Evolutionary conservation across 2,113 vertebrate species (phyloP).

Genomic region (Perca fluviatilis): DNA sequence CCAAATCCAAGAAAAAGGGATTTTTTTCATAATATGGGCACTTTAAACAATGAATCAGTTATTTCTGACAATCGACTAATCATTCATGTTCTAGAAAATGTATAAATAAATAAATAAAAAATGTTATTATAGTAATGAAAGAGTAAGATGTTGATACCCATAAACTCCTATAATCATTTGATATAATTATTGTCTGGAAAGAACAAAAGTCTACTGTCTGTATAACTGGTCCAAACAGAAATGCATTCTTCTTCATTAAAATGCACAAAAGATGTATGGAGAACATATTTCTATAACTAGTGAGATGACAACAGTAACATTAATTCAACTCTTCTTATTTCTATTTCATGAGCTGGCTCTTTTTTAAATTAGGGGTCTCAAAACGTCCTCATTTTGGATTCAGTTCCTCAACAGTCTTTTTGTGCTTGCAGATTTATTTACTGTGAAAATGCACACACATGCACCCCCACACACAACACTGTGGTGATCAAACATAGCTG

Average conservation of each 20-base stretch:
- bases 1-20: too few species aligned
- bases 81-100: neutral
- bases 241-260: neutral
- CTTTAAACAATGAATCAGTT: neutral
- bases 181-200: neutral
- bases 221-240: neutral
- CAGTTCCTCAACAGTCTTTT: neutral
- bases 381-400: neutral
- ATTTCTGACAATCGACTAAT: neutral
- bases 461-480: neutral
- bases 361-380: neutral
- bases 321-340: neutral
- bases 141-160: neutral
- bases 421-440: neutral
- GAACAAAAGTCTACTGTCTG: neutral
- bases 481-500: too few species aligned
- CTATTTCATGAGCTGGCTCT: neutral
- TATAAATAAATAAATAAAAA: neutral
- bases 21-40: too few species aligned
- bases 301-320: neutral
- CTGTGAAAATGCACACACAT: conserved; percentile 8
- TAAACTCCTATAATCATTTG: neutral
- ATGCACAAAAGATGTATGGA: neutral
- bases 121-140: neutral
- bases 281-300: neutral